Conservation (phyloP, 2,113 vertebrate genomes). For the Coregonus clupeaformis region DNA sequence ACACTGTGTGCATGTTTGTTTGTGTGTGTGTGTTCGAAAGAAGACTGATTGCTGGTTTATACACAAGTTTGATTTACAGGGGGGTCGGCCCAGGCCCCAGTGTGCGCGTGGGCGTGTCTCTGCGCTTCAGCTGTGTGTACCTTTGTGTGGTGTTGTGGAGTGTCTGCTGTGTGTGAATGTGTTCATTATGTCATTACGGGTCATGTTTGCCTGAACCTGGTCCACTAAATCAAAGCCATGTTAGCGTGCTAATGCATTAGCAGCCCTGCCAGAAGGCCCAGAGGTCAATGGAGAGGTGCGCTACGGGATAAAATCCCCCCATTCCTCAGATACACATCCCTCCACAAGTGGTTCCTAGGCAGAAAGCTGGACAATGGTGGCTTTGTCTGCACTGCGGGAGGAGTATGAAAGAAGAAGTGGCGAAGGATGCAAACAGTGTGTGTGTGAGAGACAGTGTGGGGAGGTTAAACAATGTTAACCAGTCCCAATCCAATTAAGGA, state of each 20-base stretch:
- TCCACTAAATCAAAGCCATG: slow-evolving; percentile 71
- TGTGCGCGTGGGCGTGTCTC: slow-evolving; percentile 23
- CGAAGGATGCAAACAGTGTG: slow-evolving; percentile 20
- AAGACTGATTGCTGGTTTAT: not conserved
- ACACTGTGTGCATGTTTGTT: slow-evolving; percentile 21
- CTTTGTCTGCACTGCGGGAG: slow-evolving; percentile 59
- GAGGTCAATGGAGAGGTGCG: slow-evolving; percentile 67
- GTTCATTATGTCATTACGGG: slow-evolving; percentile 67
- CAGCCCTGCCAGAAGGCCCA: slow-evolving; percentile 46
- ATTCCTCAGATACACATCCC: slow-evolving; percentile 61
- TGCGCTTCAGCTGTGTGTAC: slow-evolving; percentile 2
- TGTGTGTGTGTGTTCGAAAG: slow-evolving; percentile 3
- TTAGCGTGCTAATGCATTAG: slow-evolving; percentile 61
- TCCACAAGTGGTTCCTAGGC: slow-evolving; percentile 59
- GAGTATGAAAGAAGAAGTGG: slow-evolving; percentile 25
- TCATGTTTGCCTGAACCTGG: slow-evolving; percentile 71
- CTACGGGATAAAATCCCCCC: slow-evolving; percentile 50
- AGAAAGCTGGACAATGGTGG: slow-evolving; percentile 65
- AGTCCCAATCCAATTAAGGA: slow-evolving; percentile 72
- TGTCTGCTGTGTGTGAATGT: slow-evolving; percentile 36
- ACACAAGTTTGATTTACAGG: too few species aligned
- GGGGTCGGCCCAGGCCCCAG: not conserved
- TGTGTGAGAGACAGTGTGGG: slow-evolving; percentile 42
- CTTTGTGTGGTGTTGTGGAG: slow-evolving; percentile 3
- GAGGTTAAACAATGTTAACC: slow-evolving; percentile 74